Percentiles rank a stretch among this genome's conserved stretches.
phyloP scores from a whole-genome alignment of 2,888 invertebrate genomes.

The Eristalis arbustorum region DNA sequence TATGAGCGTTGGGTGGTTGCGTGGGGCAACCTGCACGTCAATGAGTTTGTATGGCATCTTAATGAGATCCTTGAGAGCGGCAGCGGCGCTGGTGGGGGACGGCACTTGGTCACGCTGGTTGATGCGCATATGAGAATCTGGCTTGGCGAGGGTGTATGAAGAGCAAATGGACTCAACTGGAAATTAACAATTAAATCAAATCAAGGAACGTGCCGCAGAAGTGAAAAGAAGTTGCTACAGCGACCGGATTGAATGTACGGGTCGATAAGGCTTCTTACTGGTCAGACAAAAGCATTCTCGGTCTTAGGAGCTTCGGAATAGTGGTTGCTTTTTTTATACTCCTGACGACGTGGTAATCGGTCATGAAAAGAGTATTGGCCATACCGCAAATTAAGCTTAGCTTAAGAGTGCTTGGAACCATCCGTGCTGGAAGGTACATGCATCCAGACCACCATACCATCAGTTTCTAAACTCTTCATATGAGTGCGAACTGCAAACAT shows the following conservation, averaged over 20 bases:
- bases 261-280: background rate
- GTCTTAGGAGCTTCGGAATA: too few relatives aligned
- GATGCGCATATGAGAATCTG: background rate
- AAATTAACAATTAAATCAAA: background rate
- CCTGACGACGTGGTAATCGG: too few relatives aligned
- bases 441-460: too few relatives aligned
- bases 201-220: background rate
- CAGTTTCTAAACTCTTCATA: too few relatives aligned
- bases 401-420: too few relatives aligned
- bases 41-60: constrained; percentile 56
- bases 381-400: too few relatives aligned
- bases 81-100: background rate
- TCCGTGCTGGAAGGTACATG: too few relatives aligned
- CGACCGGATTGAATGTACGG: background rate
- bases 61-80: constrained; percentile 54
- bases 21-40: constrained; percentile 29
- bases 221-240: background rate
- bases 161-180: background rate
- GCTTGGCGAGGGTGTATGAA: background rate
- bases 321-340: too few relatives aligned
- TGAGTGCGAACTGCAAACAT: too few relatives aligned
- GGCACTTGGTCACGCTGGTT: constrained; percentile 10
- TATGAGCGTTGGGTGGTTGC: constrained; percentile 44
- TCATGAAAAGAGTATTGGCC: too few relatives aligned
- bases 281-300: too few relatives aligned